Evolutionary conservation across 2,888 invertebrate genomes (phyloP).

Genomic region (Stramonita haemastoma): DNA sequence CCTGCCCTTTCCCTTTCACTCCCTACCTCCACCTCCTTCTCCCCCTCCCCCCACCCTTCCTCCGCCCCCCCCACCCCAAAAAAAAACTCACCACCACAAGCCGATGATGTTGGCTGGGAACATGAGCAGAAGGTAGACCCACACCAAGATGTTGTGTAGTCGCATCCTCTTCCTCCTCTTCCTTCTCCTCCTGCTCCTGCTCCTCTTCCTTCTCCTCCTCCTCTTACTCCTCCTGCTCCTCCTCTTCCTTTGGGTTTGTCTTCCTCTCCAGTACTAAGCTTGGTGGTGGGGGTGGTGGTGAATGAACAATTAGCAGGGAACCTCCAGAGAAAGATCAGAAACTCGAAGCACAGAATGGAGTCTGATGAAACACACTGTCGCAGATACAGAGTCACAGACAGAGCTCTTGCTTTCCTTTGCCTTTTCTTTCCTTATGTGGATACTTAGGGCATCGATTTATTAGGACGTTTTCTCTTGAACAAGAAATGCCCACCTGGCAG

Average conservation of each 20-base stretch:
- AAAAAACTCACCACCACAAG: slow-evolving; percentile 88
- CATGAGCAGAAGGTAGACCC: slow-evolving; percentile 90
- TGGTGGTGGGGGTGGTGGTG: too few relatives aligned
- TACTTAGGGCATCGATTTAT: too few relatives aligned
- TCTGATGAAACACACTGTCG: too few relatives aligned
- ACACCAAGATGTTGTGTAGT: slow-evolving; percentile 88
- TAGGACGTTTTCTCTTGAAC: too few relatives aligned
- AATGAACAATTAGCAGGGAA: too few relatives aligned
- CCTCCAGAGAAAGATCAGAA: too few relatives aligned
- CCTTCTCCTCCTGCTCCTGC: not conserved
- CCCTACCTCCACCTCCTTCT: not conserved
- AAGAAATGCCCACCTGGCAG: too few relatives aligned
- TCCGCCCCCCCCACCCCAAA: not conserved
- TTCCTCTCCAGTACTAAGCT: not conserved
- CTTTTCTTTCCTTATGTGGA: too few relatives aligned
- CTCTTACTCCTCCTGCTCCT: not conserved
- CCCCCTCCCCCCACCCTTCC: not conserved
- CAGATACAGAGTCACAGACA: too few relatives aligned
- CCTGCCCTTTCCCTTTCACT: not conserved
- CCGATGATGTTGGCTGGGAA: slow-evolving; percentile 87
- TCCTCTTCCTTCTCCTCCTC: not conserved
- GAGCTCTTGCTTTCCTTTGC: too few relatives aligned
- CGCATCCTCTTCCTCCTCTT: slow-evolving; percentile 58
- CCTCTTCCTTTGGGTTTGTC: not conserved
- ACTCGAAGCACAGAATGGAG: too few relatives aligned